A percentile compares a stretch with the other conserved stretches of the same genome.
These are phyloP conservation scores for Crotalus tigris DNA, from an alignment of 2,113 vertebrate species.

Conservation along the genomic window DNA sequence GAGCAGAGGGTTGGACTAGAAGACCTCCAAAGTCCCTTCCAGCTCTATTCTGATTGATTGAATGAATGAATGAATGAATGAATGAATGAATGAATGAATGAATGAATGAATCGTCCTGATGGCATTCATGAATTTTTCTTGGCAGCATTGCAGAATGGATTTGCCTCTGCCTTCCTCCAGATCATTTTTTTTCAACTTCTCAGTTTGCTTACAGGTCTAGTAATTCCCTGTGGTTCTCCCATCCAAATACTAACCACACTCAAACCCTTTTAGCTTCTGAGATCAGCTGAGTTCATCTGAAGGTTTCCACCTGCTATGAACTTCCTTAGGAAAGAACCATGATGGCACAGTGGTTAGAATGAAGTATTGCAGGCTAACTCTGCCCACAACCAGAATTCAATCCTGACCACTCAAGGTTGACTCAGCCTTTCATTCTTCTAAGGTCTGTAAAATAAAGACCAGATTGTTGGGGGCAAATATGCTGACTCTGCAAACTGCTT, in stretches of 20 bases:
- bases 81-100: too few relatives aligned
- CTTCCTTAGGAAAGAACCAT: background rate
- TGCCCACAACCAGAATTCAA: background rate
- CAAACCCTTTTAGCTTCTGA: background rate
- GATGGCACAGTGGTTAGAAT: background rate
- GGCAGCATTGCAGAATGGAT: background rate
- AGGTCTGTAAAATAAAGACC: background rate
- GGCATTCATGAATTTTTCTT: background rate
- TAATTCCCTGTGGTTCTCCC: background rate
- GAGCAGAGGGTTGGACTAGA: too few relatives aligned
- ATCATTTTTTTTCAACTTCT: background rate
- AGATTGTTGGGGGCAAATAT: too few relatives aligned
- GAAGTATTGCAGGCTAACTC: background rate
- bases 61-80: too few relatives aligned
- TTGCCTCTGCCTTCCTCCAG: background rate
- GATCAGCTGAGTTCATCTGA: background rate
- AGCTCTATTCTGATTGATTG: too few relatives aligned
- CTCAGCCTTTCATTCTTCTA: background rate
- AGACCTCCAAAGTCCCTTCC: too few relatives aligned
- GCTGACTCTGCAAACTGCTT: too few relatives aligned
- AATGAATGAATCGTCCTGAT: background rate
- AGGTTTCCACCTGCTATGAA: background rate
- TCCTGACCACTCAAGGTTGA: background rate
- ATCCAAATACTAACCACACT: background rate
- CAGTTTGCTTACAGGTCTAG: background rate